phyloP scores from a whole-genome alignment of 2,888 invertebrate genomes.

The Andrena praecox region DNA sequence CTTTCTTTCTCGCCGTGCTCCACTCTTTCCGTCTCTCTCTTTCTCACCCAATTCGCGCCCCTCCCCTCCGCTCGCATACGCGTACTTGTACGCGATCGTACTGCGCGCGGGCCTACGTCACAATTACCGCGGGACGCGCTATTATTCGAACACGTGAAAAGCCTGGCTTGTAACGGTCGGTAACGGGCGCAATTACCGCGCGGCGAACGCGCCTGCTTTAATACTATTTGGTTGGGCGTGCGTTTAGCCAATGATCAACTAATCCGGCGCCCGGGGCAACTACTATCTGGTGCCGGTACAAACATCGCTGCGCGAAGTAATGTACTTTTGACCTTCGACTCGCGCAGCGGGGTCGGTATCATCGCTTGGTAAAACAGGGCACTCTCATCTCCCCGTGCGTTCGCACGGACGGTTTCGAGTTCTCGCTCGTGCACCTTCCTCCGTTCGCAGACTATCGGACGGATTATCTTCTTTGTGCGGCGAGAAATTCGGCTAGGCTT shows the following conservation, averaged over 20 bases:
- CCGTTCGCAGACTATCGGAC: too few relatives aligned
- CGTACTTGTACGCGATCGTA: not conserved
- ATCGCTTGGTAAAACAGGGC: slow-evolving; percentile 34
- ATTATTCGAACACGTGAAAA: slow-evolving; percentile 27
- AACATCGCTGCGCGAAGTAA: slow-evolving; percentile 12
- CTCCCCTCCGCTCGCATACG: not conserved
- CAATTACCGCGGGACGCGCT: slow-evolving; percentile 14
- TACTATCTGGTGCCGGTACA: slow-evolving; percentile 28
- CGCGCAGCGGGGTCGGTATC: not conserved
- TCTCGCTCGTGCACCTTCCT: not conserved
- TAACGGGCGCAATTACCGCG: slow-evolving; percentile 14
- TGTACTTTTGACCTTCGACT: slow-evolving; percentile 4
- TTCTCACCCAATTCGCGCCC: slow-evolving; percentile 43
- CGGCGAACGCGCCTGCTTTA: slow-evolving; percentile 4
- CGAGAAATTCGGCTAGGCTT: slow-evolving; percentile 39
- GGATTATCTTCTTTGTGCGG: slow-evolving; percentile 46
- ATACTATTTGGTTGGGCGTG: not conserved
- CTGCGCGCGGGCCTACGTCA: slow-evolving; percentile 3
- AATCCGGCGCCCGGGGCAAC: not conserved
- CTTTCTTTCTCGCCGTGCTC: slow-evolving; percentile 62
- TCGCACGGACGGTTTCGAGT: not conserved
- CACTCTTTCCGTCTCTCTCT: not conserved
- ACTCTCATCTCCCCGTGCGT: not conserved
- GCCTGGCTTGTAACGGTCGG: slow-evolving; percentile 7
- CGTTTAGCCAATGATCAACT: slow-evolving; percentile 6